Conservation (phyloP, 2,113 vertebrate species). For the Barbus barbus region DNA sequence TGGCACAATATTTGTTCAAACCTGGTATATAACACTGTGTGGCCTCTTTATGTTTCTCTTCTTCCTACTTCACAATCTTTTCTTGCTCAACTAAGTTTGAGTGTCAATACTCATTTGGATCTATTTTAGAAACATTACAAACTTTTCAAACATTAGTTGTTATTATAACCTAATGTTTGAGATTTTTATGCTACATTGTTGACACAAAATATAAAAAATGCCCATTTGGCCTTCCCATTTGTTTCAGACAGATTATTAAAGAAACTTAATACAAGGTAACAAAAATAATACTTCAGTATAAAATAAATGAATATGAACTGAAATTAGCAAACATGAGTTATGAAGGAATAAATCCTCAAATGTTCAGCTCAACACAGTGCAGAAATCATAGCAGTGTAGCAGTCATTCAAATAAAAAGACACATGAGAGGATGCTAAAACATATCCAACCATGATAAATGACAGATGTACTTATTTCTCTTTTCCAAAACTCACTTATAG, state of each 20-base stretch:
- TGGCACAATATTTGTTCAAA: conserved; percentile 41
- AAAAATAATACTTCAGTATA: background rate
- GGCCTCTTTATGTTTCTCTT: background rate
- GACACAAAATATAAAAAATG: background rate
- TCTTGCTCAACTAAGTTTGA: background rate
- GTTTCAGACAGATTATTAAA: background rate
- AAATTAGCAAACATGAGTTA: background rate
- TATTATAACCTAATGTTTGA: background rate
- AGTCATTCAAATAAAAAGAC: conserved; percentile 22
- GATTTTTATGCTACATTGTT: conserved; percentile 7
- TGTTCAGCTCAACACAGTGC: background rate
- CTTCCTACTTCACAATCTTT: too few relatives aligned
- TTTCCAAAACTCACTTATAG: conserved; percentile 18
- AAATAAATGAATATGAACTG: background rate
- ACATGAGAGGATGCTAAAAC: conserved; percentile 17
- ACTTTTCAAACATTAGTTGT: background rate
- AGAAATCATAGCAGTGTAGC: background rate
- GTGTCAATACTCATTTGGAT: background rate
- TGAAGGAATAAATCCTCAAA: background rate
- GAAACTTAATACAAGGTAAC: background rate
- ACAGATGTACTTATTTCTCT: background rate
- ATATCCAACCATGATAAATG: conserved; percentile 25
- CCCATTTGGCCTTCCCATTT: background rate
- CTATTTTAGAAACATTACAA: conserved; percentile 23
- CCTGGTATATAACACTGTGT: conserved; percentile 22